Conservation (phyloP, 2,888 invertebrate species). For the Litoditis marina region DNA sequence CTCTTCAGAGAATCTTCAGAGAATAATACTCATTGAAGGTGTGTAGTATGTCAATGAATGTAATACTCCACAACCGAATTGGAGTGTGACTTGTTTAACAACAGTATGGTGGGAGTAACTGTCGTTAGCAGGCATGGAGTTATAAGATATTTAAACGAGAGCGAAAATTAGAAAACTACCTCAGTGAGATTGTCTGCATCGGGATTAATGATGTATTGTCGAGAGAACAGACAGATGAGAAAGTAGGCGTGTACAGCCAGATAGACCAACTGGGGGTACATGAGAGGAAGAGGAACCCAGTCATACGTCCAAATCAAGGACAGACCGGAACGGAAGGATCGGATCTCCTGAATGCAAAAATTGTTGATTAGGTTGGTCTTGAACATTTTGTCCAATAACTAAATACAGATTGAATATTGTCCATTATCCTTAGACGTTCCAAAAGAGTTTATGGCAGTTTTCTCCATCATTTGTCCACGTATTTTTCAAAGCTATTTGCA, state of each 20-base stretch:
- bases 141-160: background rate
- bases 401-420: too few relatives aligned
- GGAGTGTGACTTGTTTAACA: too few relatives aligned
- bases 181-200: constrained; percentile 32
- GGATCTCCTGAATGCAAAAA: constrained; percentile 27
- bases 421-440: too few relatives aligned
- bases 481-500: background rate
- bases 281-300: constrained; percentile 50
- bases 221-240: constrained; percentile 45
- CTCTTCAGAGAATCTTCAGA: too few relatives aligned
- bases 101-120: too few relatives aligned
- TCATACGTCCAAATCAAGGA: constrained; percentile 40
- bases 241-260: constrained; percentile 54
- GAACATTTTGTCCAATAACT: too few relatives aligned
- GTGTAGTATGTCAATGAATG: too few relatives aligned
- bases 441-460: too few relatives aligned
- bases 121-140: background rate
- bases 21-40: too few relatives aligned
- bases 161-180: constrained; percentile 15
- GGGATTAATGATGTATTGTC: constrained; percentile 37
- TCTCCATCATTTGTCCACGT: background rate
- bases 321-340: constrained; percentile 31
- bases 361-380: too few relatives aligned
- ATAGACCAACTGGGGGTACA: constrained; percentile 55
- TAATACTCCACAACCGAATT: too few relatives aligned